These are phyloP conservation scores for Tamandua tetradactyla DNA, from an alignment of 2,797 vertebrate species.

Conservation along the genomic window DNA sequence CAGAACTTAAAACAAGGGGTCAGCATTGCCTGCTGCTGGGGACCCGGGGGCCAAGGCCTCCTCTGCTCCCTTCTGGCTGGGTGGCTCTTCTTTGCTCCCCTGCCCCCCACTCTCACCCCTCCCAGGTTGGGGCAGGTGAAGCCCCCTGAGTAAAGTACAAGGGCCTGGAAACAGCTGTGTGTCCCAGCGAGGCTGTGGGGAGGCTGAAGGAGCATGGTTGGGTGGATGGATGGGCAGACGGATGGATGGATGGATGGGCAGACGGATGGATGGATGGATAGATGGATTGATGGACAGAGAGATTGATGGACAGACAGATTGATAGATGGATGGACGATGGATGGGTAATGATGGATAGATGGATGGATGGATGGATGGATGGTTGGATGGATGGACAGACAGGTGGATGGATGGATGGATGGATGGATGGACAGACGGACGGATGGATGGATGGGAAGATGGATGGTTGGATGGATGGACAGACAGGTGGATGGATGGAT, in stretches of 20 bases:
- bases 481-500: no score
- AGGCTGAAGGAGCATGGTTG: no score
- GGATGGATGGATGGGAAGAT: background rate
- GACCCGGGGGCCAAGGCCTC: background rate
- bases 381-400: no score
- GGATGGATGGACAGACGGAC: no score
- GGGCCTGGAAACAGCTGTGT: no score
- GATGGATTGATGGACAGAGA: background rate
- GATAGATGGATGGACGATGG: background rate
- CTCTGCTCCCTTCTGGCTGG: background rate
- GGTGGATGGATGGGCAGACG: background rate
- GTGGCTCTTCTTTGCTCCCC: no score
- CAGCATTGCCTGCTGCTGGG: rapidly evolving
- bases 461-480: no score
- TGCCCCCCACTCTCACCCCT: background rate
- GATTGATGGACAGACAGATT: no score
- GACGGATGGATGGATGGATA: background rate
- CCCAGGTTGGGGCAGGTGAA: no score
- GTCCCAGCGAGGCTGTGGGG: background rate
- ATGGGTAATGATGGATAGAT: no score
- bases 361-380: background rate
- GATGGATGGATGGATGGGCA: background rate
- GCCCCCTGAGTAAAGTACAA: no score
- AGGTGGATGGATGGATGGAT: background rate
- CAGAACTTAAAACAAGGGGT: background rate